phyloP scores from a whole-genome alignment of 1,140 invertebrate genomes.

The Armadillidium nasatum region DNA sequence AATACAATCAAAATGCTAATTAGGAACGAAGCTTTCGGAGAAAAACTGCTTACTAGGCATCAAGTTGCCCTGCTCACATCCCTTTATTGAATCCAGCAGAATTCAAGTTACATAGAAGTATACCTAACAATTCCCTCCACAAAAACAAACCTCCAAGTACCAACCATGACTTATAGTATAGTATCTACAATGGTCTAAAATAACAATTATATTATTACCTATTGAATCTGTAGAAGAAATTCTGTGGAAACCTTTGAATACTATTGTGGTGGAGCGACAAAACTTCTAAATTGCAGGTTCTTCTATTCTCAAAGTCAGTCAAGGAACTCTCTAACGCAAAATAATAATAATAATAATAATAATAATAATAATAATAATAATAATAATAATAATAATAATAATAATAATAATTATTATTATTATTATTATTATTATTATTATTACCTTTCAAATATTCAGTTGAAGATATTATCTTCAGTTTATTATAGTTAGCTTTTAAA shows the following conservation, averaged over 20 bases:
- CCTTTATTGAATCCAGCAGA: too few relatives aligned
- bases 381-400: too few relatives aligned
- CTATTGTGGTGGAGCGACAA: not conserved
- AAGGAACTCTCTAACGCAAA: not conserved
- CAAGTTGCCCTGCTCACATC: too few relatives aligned
- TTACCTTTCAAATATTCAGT: not conserved
- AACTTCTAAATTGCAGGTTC: not conserved
- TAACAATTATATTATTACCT: not conserved
- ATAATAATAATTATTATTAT: not conserved
- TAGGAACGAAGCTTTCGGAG: too few relatives aligned
- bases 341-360: not conserved
- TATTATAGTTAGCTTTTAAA: not conserved
- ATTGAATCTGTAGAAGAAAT: not conserved
- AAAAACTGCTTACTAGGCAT: too few relatives aligned
- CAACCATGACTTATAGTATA: too few relatives aligned
- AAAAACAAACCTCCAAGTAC: too few relatives aligned
- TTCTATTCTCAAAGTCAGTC: not conserved
- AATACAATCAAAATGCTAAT: too few relatives aligned
- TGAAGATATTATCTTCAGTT: not conserved
- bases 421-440: constrained; percentile 8
- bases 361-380: not conserved
- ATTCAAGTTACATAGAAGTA: too few relatives aligned
- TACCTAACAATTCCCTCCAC: too few relatives aligned
- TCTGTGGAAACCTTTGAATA: not conserved
- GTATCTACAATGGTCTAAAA: too few relatives aligned